These are phyloP conservation scores for Meandrusa payeni DNA, from an alignment of 2,888 invertebrate genomes.

Conservation along the genomic window DNA sequence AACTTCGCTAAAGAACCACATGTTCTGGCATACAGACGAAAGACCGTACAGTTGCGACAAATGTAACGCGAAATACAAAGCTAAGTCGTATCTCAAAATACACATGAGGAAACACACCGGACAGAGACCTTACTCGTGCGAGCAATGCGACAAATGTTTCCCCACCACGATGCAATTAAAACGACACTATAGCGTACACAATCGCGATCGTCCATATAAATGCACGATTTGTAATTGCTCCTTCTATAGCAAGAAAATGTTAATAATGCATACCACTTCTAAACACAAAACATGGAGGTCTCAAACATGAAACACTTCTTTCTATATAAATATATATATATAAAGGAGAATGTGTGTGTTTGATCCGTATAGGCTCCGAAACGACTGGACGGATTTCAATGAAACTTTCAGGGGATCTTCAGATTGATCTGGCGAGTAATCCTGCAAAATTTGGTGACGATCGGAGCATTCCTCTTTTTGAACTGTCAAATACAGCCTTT, in stretches of 20 bases:
- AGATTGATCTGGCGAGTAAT: no score
- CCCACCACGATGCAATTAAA: constrained; percentile 30
- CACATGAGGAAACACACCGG: constrained; percentile 42
- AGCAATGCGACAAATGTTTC: constrained; percentile 32
- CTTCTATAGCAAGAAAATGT: constrained; percentile 35
- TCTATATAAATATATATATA: background rate
- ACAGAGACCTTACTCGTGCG: constrained; percentile 34
- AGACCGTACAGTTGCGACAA: constrained; percentile 43
- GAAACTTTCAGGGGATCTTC: no score
- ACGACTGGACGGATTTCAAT: no score
- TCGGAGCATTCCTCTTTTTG: no score
- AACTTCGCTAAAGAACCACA: constrained; percentile 39
- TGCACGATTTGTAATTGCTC: constrained; percentile 30
- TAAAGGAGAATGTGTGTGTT: no score
- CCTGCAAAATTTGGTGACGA: no score
- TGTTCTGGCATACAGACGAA: constrained; percentile 46
- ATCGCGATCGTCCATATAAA: constrained; percentile 29
- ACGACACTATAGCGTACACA: constrained; percentile 34
- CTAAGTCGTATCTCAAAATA: constrained; percentile 38
- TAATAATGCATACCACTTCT: constrained; percentile 36
- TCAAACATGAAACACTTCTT: background rate
- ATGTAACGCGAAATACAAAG: constrained; percentile 46
- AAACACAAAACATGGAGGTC: constrained; percentile 29
- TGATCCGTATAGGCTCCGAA: no score
- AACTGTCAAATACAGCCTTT: no score